A percentile compares a stretch with the other conserved stretches of the same genome.
These are phyloP conservation scores for Penaeus chinensis DNA, from an alignment of 1,140 invertebrate species.

Conservation along the genomic window DNA sequence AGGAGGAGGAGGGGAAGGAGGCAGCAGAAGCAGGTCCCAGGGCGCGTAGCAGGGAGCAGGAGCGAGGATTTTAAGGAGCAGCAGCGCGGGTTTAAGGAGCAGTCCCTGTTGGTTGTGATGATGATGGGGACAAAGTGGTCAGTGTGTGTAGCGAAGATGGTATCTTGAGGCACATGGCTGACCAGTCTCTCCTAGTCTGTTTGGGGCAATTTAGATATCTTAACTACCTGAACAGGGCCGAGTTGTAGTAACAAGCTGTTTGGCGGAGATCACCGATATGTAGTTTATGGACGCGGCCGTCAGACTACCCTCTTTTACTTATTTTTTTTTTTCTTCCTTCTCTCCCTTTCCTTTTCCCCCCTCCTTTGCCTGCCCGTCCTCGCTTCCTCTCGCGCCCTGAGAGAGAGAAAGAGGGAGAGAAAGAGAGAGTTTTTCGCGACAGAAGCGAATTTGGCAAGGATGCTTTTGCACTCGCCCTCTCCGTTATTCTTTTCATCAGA, in stretches of 20 bases:
- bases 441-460: conserved; percentile 19
- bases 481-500: conserved; percentile 53
- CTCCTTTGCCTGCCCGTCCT: no score
- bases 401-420: no score
- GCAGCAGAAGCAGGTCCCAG: background rate
- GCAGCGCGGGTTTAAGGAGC: background rate
- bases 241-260: conserved; percentile 61
- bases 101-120: conserved; percentile 37
- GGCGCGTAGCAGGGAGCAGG: background rate
- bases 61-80: background rate
- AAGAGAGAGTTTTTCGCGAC: no score
- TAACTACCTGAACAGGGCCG: conserved; percentile 60
- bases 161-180: conserved; percentile 40
- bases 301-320: background rate
- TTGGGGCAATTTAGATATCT: conserved; percentile 62
- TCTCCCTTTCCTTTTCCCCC: no score
- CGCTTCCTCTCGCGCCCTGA: no score
- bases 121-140: conserved; percentile 56
- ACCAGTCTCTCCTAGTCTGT: conserved; percentile 58
- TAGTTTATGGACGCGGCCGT: conserved; percentile 50
- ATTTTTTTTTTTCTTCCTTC: background rate
- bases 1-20: background rate
- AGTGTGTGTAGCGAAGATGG: conserved; percentile 46
- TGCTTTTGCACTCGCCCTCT: conserved; percentile 39
- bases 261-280: conserved; percentile 57